A percentile compares a stretch with the other conserved stretches of the same genome.
Evolutionary conservation across 2,888 invertebrate genomes (phyloP).

Genomic region (Stenoptilia bipunctidactyla): DNA sequence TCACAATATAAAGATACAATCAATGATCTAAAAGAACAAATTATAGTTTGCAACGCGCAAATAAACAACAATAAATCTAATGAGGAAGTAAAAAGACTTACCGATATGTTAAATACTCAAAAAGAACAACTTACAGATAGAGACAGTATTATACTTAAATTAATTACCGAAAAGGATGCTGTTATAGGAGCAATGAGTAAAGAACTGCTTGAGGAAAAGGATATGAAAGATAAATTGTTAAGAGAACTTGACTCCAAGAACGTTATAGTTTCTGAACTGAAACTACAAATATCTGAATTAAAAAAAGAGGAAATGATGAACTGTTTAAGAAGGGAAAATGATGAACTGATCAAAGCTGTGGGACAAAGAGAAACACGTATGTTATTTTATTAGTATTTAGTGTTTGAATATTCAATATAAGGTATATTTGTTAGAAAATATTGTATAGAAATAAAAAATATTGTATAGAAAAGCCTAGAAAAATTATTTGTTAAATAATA

Average conservation of each 20-base stretch:
- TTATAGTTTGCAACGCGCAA: no score
- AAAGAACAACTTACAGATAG: conserved; percentile 16
- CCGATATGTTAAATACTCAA: no score
- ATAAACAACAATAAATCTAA: no score
- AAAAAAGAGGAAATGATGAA: conserved; percentile 21
- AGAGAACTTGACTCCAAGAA: no score
- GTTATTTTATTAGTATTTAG: no score
- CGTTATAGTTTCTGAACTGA: conserved; percentile 17
- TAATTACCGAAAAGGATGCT: conserved; percentile 6
- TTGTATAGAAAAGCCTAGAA: background rate
- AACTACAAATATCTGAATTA: conserved; percentile 22
- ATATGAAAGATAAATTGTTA: no score
- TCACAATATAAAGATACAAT: no score
- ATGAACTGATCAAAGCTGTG: conserved; percentile 31
- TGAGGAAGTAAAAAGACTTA: no score
- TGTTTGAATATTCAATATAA: no score
- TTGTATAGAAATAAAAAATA: no score
- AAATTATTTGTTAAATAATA: background rate
- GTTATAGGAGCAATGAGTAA: conserved; percentile 27
- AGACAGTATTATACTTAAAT: conserved; percentile 2
- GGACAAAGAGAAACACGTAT: conserved; percentile 42
- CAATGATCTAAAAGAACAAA: no score
- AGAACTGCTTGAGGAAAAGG: conserved; percentile 19
- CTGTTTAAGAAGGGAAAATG: conserved; percentile 36
- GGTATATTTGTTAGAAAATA: no score